Conservation (phyloP, 2,797 vertebrate species). For the Prionace glauca region DNA sequence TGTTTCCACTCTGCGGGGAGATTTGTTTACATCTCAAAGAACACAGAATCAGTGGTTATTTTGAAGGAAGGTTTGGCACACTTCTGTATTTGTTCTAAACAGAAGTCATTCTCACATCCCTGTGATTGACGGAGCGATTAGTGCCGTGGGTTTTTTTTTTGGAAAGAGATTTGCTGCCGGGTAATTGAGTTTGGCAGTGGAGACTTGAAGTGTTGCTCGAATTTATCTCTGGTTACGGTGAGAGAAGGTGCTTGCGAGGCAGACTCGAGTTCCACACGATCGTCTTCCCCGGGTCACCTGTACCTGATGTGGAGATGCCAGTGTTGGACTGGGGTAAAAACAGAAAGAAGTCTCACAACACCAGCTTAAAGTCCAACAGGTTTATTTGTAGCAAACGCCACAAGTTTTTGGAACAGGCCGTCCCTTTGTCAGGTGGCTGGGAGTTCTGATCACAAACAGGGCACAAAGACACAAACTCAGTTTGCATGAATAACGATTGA, state of each 20-base stretch:
- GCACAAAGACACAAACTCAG: too few relatives aligned
- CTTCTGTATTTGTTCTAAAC: not conserved
- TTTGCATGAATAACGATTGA: too few relatives aligned
- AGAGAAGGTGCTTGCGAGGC: not conserved
- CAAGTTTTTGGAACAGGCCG: too few relatives aligned
- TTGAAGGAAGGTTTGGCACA: not conserved
- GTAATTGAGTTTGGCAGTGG: not conserved
- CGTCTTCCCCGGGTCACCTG: not conserved
- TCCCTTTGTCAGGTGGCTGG: too few relatives aligned
- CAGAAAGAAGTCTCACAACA: too few relatives aligned
- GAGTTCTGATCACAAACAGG: too few relatives aligned
- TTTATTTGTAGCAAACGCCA: too few relatives aligned
- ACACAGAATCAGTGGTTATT: constrained; percentile 22
- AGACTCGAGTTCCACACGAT: not conserved
- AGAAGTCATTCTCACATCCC: not conserved
- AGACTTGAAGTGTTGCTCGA: not conserved
- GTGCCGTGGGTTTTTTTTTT: not conserved
- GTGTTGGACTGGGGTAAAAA: too few relatives aligned
- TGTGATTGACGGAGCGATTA: not conserved
- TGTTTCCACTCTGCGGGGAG: constrained; percentile 8
- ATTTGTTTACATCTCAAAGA: not conserved
- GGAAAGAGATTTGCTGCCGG: not conserved
- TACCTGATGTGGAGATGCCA: not conserved
- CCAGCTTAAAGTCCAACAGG: too few relatives aligned
- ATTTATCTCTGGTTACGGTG: not conserved